Percentiles rank a stretch among this genome's conserved stretches.
Conservation (phyloP, 2,113 vertebrate species). For the Protobothrops mucrosquamatus region DNA sequence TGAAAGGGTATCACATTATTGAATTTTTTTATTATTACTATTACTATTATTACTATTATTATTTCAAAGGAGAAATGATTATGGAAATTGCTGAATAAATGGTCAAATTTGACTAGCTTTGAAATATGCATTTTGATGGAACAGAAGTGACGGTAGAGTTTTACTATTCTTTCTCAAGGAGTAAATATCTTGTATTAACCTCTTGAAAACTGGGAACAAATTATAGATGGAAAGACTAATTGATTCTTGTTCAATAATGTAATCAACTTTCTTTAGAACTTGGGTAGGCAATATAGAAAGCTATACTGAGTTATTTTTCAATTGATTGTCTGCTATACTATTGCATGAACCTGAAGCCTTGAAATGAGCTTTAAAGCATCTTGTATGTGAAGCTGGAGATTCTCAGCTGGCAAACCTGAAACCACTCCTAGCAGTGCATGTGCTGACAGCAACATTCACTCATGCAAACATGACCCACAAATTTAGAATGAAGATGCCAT, state of each 20-base stretch:
- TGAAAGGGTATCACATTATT: background rate
- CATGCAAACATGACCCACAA: slow-evolving; percentile 12
- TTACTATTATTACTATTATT: background rate
- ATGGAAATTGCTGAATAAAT: background rate
- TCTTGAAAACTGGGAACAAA: background rate
- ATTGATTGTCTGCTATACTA: background rate
- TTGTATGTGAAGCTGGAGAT: background rate
- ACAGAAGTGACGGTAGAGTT: background rate
- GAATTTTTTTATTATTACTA: background rate
- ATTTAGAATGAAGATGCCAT: slow-evolving; percentile 21
- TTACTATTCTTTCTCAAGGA: background rate
- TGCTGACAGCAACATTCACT: slow-evolving; percentile 14
- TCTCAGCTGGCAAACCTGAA: background rate
- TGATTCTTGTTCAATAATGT: background rate
- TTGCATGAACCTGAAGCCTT: background rate
- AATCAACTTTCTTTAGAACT: background rate
- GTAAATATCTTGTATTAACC: background rate
- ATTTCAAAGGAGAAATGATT: background rate
- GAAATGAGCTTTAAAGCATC: background rate
- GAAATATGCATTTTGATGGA: background rate
- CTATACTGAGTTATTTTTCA: background rate
- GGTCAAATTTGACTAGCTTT: background rate
- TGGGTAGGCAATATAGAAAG: background rate
- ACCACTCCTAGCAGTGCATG: background rate
- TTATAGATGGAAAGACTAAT: background rate